Conservation (phyloP, 2,113 vertebrate species). For the Thalassarche chlororhynchos region DNA sequence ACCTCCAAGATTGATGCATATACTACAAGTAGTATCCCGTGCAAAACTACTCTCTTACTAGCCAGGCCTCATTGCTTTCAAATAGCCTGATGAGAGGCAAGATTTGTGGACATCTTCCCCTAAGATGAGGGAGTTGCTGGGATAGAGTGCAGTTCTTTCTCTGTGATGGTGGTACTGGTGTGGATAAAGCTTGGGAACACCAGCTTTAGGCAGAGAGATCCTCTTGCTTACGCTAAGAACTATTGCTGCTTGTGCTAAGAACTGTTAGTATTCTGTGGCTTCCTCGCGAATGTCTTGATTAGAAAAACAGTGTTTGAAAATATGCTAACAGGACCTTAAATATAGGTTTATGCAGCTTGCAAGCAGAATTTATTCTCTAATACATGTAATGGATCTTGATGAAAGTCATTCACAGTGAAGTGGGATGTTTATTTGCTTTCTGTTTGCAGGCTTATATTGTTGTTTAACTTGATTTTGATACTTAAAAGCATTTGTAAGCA, state of each 20-base stretch:
- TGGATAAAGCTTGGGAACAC: not conserved
- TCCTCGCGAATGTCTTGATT: not conserved
- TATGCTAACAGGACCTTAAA: conserved; percentile 7
- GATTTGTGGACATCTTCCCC: not conserved
- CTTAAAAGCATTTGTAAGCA: not conserved
- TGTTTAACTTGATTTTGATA: not conserved
- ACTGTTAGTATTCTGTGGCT: not conserved
- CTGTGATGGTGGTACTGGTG: not conserved
- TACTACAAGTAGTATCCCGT: not conserved
- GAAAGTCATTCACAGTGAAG: not conserved
- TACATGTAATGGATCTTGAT: not conserved
- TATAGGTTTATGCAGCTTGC: conserved; percentile 5
- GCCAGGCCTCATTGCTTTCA: not conserved
- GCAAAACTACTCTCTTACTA: not conserved
- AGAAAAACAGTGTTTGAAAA: conserved; percentile 24
- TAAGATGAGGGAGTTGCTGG: not conserved
- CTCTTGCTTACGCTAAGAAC: not conserved
- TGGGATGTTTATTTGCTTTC: conserved; percentile 22
- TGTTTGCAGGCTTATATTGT: not conserved
- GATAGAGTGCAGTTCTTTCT: not conserved
- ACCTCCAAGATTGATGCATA: fast-evolving
- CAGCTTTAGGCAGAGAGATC: not conserved
- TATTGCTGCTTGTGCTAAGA: not conserved
- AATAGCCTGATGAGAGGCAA: not conserved
- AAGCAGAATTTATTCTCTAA: not conserved